phyloP scores from a whole-genome alignment of 2,113 vertebrate genomes.

The Hirundichthys speculiger region DNA sequence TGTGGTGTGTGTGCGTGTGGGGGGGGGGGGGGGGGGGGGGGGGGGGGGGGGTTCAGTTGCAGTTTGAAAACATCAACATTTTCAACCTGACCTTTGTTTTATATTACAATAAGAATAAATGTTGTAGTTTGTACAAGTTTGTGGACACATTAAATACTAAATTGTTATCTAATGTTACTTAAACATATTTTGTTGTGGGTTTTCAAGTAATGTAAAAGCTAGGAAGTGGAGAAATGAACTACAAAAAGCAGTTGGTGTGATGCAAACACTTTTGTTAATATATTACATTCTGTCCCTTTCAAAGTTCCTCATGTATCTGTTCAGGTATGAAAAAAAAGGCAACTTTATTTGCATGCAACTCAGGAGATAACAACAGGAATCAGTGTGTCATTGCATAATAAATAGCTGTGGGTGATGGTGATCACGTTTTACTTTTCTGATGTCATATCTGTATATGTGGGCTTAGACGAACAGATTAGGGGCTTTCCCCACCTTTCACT shows the following conservation, averaged over 20 bases:
- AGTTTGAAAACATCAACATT: no score
- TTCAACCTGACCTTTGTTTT: no score
- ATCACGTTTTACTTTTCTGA: slow-evolving; percentile 75
- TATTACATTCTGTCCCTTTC: background rate
- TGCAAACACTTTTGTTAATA: background rate
- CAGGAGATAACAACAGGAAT: slow-evolving; percentile 66
- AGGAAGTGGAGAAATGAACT: no score
- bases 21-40: no score
- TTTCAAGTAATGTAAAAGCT: no score
- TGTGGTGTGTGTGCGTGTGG: no score
- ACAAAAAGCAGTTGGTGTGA: background rate
- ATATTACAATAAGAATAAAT: no score
- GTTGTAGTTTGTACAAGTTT: no score
- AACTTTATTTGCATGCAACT: slow-evolving; percentile 67
- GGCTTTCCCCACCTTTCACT: slow-evolving; percentile 80
- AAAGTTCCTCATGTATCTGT: slow-evolving; percentile 21
- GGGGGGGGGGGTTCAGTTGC: no score
- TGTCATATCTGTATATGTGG: slow-evolving; percentile 75
- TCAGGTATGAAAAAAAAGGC: slow-evolving; percentile 22
- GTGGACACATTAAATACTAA: no score
- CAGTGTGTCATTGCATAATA: slow-evolving; percentile 72
- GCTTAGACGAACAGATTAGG: slow-evolving; percentile 63
- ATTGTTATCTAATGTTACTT: no score
- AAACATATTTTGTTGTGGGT: no score
- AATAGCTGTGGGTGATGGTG: slow-evolving; percentile 59